Percentiles rank a stretch among this genome's conserved stretches.
These are phyloP conservation scores for Sebastes flavidus DNA, from an alignment of 2,797 vertebrate genomes.

Conservation along the genomic window DNA sequence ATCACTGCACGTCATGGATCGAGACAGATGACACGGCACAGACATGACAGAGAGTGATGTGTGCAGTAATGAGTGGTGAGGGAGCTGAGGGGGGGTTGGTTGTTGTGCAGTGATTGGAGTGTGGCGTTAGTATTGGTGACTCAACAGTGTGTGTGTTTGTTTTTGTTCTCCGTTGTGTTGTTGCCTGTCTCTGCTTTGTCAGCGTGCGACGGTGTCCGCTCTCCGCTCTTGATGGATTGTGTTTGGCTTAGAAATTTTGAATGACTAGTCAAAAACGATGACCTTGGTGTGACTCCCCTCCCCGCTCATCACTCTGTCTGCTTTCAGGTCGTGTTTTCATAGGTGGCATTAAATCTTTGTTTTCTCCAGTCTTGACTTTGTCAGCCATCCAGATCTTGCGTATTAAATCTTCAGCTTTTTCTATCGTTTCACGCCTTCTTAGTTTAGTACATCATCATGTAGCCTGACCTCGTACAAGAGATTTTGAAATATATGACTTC, in stretches of 20 bases:
- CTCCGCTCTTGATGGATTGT: constrained; percentile 42
- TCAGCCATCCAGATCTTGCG: not conserved
- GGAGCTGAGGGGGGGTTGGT: not conserved
- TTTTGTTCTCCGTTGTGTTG: not conserved
- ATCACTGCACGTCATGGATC: not conserved
- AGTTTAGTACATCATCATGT: not conserved
- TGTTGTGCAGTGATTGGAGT: constrained; percentile 17
- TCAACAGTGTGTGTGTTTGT: not conserved
- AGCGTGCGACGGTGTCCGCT: not conserved
- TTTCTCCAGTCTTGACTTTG: constrained; percentile 27
- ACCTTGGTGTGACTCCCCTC: constrained; percentile 58
- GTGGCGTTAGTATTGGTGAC: not conserved
- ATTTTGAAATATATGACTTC: not conserved
- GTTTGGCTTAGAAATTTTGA: constrained; percentile 44
- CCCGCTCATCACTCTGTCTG: constrained; percentile 39
- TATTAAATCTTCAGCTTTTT: constrained; percentile 18
- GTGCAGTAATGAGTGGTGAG: constrained; percentile 9
- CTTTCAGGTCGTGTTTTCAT: constrained; percentile 48
- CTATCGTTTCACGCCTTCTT: not conserved
- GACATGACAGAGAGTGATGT: constrained; percentile 16
- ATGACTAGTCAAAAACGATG: constrained; percentile 21
- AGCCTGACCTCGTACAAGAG: not conserved
- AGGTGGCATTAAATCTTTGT: constrained; percentile 38
- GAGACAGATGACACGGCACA: constrained; percentile 4
- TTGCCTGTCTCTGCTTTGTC: constrained; percentile 22